Evolutionary conservation across 2,888 invertebrate genomes (phyloP).

Genomic region (Drosophila anomelani): DNA sequence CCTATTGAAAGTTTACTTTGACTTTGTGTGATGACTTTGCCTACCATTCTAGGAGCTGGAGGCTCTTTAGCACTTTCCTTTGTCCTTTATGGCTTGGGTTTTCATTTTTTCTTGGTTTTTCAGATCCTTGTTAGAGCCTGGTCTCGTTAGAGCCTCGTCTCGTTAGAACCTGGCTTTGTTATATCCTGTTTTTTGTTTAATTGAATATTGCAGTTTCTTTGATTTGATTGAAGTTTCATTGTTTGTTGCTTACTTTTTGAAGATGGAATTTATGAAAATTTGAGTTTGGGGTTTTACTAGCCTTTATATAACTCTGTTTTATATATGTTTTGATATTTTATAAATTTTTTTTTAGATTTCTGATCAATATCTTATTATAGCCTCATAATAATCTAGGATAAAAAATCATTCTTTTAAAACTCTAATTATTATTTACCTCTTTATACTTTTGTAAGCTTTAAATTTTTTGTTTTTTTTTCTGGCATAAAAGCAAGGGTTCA

Average conservation of each 20-base stretch:
- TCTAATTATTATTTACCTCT: not conserved
- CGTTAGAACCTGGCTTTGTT: not conserved
- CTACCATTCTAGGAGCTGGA: not conserved
- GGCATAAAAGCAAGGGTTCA: not conserved
- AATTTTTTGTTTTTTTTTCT: not conserved
- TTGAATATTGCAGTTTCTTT: not conserved
- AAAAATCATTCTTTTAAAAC: no score
- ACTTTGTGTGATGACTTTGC: slow-evolving; percentile 22
- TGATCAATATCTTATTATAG: not conserved
- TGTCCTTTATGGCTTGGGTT: not conserved
- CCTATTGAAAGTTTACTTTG: slow-evolving; percentile 36
- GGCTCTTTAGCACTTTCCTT: slow-evolving; percentile 16
- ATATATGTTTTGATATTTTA: not conserved
- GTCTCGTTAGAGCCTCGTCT: slow-evolving; percentile 1
- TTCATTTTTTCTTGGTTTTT: not conserved
- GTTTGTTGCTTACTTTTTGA: not conserved
- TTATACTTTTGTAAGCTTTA: not conserved
- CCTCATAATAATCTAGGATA: not conserved
- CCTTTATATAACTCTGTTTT: no score
- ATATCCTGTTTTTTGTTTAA: slow-evolving; percentile 5
- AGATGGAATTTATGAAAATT: not conserved
- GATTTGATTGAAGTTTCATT: not conserved
- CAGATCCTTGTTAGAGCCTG: slow-evolving; percentile 1
- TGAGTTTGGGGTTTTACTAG: not conserved
- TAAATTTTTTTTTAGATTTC: not conserved